A percentile compares a stretch with the other conserved stretches of the same genome.
These are phyloP conservation scores for Lucinisca nassula DNA, from an alignment of 2,888 invertebrate species.

Conservation along the genomic window DNA sequence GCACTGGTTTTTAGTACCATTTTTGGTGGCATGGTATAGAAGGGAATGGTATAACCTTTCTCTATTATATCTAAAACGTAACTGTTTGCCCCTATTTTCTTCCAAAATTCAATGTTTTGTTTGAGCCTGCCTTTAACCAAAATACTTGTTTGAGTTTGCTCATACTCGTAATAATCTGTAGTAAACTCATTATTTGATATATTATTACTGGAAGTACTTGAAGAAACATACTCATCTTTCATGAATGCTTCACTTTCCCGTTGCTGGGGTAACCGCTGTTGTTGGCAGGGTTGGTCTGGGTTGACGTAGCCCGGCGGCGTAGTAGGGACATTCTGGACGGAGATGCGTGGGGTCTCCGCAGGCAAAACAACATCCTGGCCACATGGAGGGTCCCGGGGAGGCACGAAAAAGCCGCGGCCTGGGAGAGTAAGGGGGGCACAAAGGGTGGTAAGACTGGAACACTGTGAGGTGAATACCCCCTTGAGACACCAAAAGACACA, in stretches of 20 bases:
- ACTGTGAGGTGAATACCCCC: neutral
- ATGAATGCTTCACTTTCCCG: neutral
- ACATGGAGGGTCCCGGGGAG: neutral
- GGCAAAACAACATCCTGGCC: slow-evolving; percentile 13
- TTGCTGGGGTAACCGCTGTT: neutral
- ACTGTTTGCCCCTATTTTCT: slow-evolving; percentile 21
- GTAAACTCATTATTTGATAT: neutral
- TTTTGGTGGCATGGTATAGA: slow-evolving; percentile 37
- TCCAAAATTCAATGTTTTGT: slow-evolving; percentile 47
- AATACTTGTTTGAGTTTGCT: slow-evolving; percentile 21
- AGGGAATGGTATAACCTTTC: too few relatives aligned
- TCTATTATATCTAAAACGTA: slow-evolving; percentile 40
- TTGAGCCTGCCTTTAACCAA: slow-evolving; percentile 35
- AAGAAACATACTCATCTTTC: neutral
- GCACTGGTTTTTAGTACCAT: slow-evolving; percentile 24
- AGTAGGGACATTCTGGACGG: neutral
- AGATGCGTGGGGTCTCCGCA: neutral
- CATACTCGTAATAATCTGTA: slow-evolving; percentile 36
- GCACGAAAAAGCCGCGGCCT: slow-evolving; percentile 14
- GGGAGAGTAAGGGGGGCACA: neutral
- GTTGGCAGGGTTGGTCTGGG: neutral
- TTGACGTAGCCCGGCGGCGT: neutral
- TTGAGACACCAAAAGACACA: neutral
- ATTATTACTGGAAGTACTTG: neutral
- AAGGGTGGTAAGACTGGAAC: neutral